Evolutionary conservation across 2,113 vertebrate genomes (phyloP), one percentile per base, ranked within the genome.

Genomic region (Ellobius talpinus): DNA sequence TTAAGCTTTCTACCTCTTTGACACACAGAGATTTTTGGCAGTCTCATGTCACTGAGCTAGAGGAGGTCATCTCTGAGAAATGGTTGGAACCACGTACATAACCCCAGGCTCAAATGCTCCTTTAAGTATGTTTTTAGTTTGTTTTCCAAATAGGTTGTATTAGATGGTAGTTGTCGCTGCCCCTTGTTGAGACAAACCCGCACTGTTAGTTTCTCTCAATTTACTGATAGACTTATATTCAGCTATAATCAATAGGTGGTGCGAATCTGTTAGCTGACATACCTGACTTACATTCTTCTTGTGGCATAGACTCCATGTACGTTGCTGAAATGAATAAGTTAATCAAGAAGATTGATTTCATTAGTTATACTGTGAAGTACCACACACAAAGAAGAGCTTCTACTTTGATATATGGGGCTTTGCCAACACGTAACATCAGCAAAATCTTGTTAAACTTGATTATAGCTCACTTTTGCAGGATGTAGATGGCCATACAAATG

Each of bases 381-480:
- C 33, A 13, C 1, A 55, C 4, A 23, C 0, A 31, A 47, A 89
- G 14, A 81, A 29, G 61, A 68, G n/a, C 70, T 94, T 5, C 23
- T 17, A 17, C 68, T 79, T 55, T 72, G n/a, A 90, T 74, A 72
- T 7, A 39, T 4, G 36, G 39, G 24, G 24, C 73, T 93, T 87
- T 84, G 52, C 3, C 94, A 78, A 55, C 5, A 58, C 4, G 9
- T 66, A 23, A 23, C 19, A 45, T 95, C 84, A 79, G 81, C 65
- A 50, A 93, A 89, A 42, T 86, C 81, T 63, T 77, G 26, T 36
- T 92, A 86, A 39, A 63, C 13, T 88, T 77, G 26, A 88, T 85
- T 77, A 17, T 29, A 42, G 63, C 61, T 78, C 79, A 45, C 72
- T 61, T 95, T 88, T n/a, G 24, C 33, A 26, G 23, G 50, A 31